These are phyloP conservation scores for Crotalus helleri DNA, from an alignment of 2,113 vertebrate genomes.

Conservation along the genomic window DNA sequence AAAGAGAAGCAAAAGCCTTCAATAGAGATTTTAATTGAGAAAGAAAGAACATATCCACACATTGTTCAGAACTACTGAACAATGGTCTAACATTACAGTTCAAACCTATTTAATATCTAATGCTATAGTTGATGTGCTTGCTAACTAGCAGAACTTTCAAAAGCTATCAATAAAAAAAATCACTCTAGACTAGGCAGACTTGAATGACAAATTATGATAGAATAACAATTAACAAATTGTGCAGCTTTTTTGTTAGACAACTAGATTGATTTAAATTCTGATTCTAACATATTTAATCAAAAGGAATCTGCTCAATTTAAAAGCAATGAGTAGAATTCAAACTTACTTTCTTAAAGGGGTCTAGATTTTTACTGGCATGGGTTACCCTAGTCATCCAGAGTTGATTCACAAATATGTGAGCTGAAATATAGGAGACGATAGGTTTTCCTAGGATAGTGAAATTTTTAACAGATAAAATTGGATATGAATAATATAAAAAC, in stretches of 20 bases:
- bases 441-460: neutral
- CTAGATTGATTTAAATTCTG: neutral
- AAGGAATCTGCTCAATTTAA: neutral
- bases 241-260: constrained; percentile 29
- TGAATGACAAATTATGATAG: constrained; percentile 33
- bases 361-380: neutral
- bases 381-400: neutral
- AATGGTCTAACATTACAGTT: neutral
- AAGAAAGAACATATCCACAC: too few relatives aligned
- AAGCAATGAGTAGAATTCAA: neutral
- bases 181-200: neutral
- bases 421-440: neutral
- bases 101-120: neutral
- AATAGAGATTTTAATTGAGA: neutral
- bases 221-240: constrained; percentile 33
- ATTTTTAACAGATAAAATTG: neutral
- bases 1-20: neutral
- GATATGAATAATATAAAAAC: neutral
- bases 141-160: constrained; percentile 31
- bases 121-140: neutral
- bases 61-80: neutral
- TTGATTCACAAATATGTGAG: neutral
- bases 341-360: neutral
- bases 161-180: neutral
- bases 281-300: neutral